phyloP scores from a whole-genome alignment of 2,113 vertebrate genomes.

The Amphiprion percula region DNA sequence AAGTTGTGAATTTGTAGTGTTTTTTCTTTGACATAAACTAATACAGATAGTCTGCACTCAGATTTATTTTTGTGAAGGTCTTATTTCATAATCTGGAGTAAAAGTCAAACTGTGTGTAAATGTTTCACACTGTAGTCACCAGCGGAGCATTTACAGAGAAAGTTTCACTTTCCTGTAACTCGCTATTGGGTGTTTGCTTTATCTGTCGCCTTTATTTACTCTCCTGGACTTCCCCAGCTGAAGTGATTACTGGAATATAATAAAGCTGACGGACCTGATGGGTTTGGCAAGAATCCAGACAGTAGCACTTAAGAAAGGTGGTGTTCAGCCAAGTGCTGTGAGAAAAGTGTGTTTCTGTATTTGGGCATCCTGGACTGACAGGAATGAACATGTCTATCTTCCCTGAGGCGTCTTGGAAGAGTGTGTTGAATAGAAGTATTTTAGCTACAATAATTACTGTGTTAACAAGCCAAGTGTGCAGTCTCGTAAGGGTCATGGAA shows the following conservation, averaged over 20 bases:
- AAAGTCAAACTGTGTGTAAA: too few species aligned
- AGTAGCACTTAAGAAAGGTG: background rate
- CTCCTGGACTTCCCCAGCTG: conserved; percentile 41
- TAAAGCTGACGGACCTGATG: background rate
- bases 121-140: rapidly evolving
- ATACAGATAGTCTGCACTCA: too few species aligned
- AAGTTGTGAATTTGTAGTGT: background rate
- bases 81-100: background rate
- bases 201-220: background rate
- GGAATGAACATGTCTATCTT: background rate
- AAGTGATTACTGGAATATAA: conserved; percentile 26
- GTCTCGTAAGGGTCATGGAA: background rate
- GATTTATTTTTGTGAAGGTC: rapidly evolving
- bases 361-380: background rate
- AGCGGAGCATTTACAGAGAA: background rate
- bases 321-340: background rate
- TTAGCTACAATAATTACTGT: background rate
- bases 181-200: background rate
- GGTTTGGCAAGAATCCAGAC: conserved; percentile 1
- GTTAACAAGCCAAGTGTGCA: background rate
- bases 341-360: background rate
- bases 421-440: background rate
- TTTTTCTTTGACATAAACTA: background rate
- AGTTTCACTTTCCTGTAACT: conserved; percentile 49
- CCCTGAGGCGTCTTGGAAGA: background rate